phyloP scores from a whole-genome alignment of 2,113 vertebrate species.

The Mastomys natalensis region DNA sequence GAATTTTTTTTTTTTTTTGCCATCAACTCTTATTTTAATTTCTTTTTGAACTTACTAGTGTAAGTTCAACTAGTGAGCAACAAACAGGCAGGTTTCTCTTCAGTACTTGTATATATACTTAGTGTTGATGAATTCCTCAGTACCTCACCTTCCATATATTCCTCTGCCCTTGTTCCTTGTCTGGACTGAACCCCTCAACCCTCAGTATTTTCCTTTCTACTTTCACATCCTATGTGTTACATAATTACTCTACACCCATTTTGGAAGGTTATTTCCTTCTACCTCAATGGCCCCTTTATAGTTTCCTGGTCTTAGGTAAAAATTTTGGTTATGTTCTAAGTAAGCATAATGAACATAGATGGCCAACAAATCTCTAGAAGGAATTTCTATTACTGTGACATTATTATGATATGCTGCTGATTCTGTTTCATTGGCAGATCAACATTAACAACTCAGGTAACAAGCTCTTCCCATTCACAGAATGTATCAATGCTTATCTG shows the following conservation, averaged over 20 bases:
- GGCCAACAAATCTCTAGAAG: neutral
- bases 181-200: neutral
- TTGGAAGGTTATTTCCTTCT: neutral
- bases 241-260: neutral
- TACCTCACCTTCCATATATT: rapidly evolving
- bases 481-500: neutral
- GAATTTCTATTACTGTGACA: neutral
- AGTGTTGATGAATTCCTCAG: neutral
- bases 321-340: neutral
- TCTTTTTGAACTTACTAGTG: neutral
- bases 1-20: neutral
- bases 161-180: rapidly evolving
- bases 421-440: neutral
- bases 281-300: neutral
- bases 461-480: neutral
- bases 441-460: neutral
- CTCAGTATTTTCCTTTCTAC: neutral
- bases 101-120: neutral
- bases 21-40: neutral
- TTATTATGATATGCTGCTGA: neutral
- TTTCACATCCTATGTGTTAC: neutral
- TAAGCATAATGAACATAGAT: neutral
- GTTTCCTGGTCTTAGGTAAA: neutral
- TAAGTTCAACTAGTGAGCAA: neutral
- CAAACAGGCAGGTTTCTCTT: neutral